phyloP scores from a whole-genome alignment of 1,140 invertebrate species.

The Hesperophylax magnus region DNA sequence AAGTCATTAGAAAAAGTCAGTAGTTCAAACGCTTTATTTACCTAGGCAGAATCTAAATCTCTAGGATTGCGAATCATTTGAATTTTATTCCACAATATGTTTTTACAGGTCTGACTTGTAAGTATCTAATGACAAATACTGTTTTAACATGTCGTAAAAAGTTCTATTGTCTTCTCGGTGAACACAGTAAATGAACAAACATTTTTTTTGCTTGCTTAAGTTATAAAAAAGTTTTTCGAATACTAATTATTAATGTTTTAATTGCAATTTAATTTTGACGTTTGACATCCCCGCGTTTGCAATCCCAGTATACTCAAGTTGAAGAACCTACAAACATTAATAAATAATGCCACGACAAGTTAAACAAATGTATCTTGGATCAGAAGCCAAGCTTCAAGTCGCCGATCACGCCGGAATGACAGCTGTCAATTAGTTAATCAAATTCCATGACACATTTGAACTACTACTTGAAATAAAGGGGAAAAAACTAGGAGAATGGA shows the following conservation, averaged over 20 bases:
- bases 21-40: too few relatives aligned
- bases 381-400: conserved; percentile 24
- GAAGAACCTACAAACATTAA: neutral
- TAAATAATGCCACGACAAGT: conserved; percentile 15
- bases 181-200: too few relatives aligned
- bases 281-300: neutral
- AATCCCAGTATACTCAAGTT: neutral
- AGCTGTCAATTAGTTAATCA: conserved; percentile 22
- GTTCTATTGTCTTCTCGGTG: too few relatives aligned
- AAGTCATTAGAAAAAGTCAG: too few relatives aligned
- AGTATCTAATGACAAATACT: too few relatives aligned
- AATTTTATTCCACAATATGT: too few relatives aligned
- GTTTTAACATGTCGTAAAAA: too few relatives aligned
- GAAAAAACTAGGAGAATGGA: neutral
- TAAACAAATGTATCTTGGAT: conserved; percentile 31
- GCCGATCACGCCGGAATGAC: neutral
- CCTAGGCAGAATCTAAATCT: too few relatives aligned
- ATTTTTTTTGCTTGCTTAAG: too few relatives aligned
- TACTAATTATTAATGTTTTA: neutral
- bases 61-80: too few relatives aligned
- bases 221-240: neutral
- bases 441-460: conserved; percentile 18
- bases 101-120: too few relatives aligned
- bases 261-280: conserved; percentile 15
- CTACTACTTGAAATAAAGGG: conserved; percentile 5